Evolutionary conservation across 2,888 invertebrate genomes (phyloP).

Genomic region (Lycophotia porphyrea): DNA sequence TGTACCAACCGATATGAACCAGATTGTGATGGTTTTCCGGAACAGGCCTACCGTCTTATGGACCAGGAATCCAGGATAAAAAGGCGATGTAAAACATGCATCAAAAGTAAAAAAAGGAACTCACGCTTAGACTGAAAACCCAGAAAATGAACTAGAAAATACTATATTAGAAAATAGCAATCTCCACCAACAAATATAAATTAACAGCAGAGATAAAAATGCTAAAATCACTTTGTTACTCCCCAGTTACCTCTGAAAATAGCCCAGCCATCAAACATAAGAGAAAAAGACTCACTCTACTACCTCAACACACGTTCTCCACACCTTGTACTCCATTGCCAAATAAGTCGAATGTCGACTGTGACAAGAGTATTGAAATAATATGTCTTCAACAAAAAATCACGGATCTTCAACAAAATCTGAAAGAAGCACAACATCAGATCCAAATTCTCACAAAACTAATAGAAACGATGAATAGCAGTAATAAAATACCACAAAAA

Average conservation of each 20-base stretch:
- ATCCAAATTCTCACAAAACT: neutral
- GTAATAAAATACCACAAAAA: neutral
- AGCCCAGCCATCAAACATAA: no score
- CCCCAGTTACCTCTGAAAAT: neutral
- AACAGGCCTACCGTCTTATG: no score
- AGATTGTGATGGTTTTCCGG: no score
- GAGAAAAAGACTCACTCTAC: neutral
- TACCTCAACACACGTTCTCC: neutral
- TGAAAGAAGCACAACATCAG: constrained; percentile 8
- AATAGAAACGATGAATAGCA: neutral
- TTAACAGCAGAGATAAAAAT: neutral
- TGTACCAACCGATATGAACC: no score
- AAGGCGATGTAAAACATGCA: no score
- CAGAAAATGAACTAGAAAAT: no score
- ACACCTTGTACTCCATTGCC: neutral
- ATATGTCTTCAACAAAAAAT: neutral
- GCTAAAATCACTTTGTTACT: neutral
- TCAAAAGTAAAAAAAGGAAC: no score
- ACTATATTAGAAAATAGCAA: no score
- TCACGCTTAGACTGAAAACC: no score
- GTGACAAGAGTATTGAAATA: neutral
- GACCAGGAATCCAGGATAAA: no score
- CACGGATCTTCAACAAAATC: neutral
- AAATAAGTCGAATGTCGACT: neutral
- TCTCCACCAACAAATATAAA: neutral